Base-by-base conservation (phyloP, 2,888 invertebrate genomes). In the Cordilura impudica region DNA sequence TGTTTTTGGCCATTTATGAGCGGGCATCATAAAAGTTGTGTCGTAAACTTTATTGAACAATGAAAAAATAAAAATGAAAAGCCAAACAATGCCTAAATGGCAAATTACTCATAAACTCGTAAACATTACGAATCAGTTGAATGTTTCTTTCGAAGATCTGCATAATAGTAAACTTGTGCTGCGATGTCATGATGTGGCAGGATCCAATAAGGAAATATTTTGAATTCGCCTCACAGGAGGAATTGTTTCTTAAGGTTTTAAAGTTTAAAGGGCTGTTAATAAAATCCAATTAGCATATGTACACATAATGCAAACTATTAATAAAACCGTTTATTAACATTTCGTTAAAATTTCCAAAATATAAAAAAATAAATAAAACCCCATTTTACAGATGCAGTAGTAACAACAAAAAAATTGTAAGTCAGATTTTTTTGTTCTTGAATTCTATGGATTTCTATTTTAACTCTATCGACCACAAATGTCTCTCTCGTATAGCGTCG, bases 91-190 rank as follows among this genome's bases (percentile, higher is more conserved):
- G 19, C 61, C 18, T 45, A 61, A 75, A 71, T 49, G 66, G 78
- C 81, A 82, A 83, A 83, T 82, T 83, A 70, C 67, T 78, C 69
- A 81, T 82, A 81, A 82, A 80, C 65, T 70, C 69, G 45, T 76
- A 80, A 83, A 76, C 47, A 45, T 69, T 65, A 21, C 53, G 60
- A 71, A 81, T 54, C 54, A 66, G 16, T 61, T 79, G 39, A 35
- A 71, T 31, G 53, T 23, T 35, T 19, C 23, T n/a, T 51, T 29
- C n/a, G 5, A 45, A 16, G 49, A 58, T 49, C 6, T 49, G 47
- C 14, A 67, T 56, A 12, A 16, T 29, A 23, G n/a, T 35, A 4
- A 47, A 31, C 67, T 31, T 47, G 4, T 21, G 31, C 35, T 4
- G 12, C 12, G n/a, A 35, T 35, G 51, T 79, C 53, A 19, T 71